phyloP scores from a whole-genome alignment of 2,113 vertebrate species.

The Microcebus griseorufus region DNA sequence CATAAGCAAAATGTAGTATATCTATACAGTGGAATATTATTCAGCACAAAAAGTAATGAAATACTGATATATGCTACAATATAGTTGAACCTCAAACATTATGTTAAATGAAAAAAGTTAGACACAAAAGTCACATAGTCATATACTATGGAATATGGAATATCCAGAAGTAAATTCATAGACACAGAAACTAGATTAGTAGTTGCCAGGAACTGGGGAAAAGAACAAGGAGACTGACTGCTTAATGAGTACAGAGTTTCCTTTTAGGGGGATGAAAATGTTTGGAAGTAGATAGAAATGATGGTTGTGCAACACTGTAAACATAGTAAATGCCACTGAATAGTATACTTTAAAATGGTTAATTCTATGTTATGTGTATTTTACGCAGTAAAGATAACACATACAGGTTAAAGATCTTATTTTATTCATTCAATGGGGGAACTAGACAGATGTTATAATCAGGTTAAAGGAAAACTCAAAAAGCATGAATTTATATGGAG shows the following conservation, averaged over 20 bases:
- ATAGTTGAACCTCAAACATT: not conserved
- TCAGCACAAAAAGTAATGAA: not conserved
- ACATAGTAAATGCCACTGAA: too few species aligned
- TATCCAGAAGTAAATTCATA: not conserved
- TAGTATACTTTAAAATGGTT: too few species aligned
- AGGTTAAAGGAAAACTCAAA: too few species aligned
- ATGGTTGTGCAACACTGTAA: too few species aligned
- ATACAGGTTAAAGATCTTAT: too few species aligned
- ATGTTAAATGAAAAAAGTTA: not conserved
- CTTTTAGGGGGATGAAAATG: too few species aligned
- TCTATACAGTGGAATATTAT: not conserved
- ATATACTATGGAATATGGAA: not conserved
- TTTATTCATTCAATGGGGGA: too few species aligned
- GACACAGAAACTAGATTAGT: not conserved
- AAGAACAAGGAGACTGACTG: not conserved
- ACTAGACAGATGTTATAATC: too few species aligned
- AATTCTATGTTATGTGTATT: too few species aligned
- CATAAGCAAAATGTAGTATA: not conserved
- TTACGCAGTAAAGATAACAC: too few species aligned
- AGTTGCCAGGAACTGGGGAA: not conserved
- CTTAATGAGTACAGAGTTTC: not conserved
- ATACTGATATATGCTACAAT: not conserved
- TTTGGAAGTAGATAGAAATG: too few species aligned
- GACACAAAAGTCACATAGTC: not conserved
- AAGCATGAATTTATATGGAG: too few species aligned